Conservation (phyloP, 2,888 invertebrate genomes). For the Pachymerium ferrugineum region DNA sequence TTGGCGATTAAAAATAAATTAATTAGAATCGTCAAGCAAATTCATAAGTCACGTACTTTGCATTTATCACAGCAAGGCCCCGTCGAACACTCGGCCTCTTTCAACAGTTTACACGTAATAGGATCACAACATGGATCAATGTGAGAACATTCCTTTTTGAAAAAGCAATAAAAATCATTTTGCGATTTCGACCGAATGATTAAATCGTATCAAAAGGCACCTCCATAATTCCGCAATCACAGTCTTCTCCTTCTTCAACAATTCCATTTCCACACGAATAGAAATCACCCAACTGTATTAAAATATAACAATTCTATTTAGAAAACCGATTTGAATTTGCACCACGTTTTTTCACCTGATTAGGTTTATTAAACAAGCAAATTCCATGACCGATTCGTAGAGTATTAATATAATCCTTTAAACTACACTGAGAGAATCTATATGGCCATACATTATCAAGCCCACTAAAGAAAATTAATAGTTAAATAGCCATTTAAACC, state of each 20-base stretch:
- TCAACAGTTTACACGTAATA: slow-evolving; percentile 87
- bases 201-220: slow-evolving; percentile 38
- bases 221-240: slow-evolving; percentile 90
- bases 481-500: not conserved
- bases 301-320: not conserved
- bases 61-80: slow-evolving; percentile 90
- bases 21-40: not conserved
- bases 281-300: slow-evolving; percentile 42
- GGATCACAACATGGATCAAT: slow-evolving; percentile 95
- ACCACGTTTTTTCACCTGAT: slow-evolving; percentile 59
- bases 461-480: slow-evolving; percentile 52
- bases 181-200: slow-evolving; percentile 30
- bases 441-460: slow-evolving; percentile 89
- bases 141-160: slow-evolving; percentile 70
- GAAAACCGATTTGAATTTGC: not conserved
- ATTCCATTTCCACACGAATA: slow-evolving; percentile 88
- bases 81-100: slow-evolving; percentile 88
- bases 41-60: slow-evolving; percentile 60
- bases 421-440: slow-evolving; percentile 94
- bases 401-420: slow-evolving; percentile 81
- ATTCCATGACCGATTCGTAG: slow-evolving; percentile 79
- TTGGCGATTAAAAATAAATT: slow-evolving; percentile 28
- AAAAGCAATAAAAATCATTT: slow-evolving; percentile 29
- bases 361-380: slow-evolving; percentile 89
- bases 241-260: slow-evolving; percentile 93